Evolutionary conservation across 2,888 invertebrate genomes (phyloP).

Genomic region (Leucozona laternaria): DNA sequence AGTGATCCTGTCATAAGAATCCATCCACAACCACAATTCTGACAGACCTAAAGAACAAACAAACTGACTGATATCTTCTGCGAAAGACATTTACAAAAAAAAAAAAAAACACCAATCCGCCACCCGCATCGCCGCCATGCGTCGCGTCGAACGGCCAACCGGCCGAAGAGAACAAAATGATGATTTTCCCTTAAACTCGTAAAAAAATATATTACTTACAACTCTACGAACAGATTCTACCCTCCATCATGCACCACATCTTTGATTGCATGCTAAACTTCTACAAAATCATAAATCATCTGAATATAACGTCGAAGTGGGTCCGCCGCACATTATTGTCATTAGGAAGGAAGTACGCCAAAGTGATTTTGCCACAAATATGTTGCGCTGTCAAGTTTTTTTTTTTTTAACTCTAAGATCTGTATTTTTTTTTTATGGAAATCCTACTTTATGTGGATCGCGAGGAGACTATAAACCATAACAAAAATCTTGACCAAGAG

Average conservation of each 20-base stretch:
- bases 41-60: conserved; percentile 38
- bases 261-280: conserved; percentile 38
- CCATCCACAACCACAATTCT: conserved; percentile 42
- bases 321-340: conserved; percentile 68
- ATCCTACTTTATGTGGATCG: conserved; percentile 17
- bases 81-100: conserved; percentile 7
- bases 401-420: conserved; percentile 44
- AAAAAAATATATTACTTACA: conserved; percentile 54
- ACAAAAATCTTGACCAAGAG: conserved; percentile 37
- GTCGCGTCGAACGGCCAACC: neutral
- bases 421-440: conserved; percentile 11
- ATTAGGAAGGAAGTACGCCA: conserved; percentile 74
- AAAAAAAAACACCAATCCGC: conserved; percentile 46
- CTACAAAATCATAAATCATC: conserved; percentile 70
- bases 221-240: conserved; percentile 18
- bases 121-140: conserved; percentile 63
- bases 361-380: conserved; percentile 69
- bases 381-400: conserved; percentile 44
- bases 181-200: conserved; percentile 47
- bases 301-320: conserved; percentile 49
- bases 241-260: conserved; percentile 13
- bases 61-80: conserved; percentile 45
- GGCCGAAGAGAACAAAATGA: neutral
- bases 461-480: neutral
- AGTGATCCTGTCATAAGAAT: conserved; percentile 37